Evolutionary conservation across 1,140 invertebrate genomes (phyloP), one percentile per base, ranked within the genome.

Genomic region (Drosophila dunni): DNA sequence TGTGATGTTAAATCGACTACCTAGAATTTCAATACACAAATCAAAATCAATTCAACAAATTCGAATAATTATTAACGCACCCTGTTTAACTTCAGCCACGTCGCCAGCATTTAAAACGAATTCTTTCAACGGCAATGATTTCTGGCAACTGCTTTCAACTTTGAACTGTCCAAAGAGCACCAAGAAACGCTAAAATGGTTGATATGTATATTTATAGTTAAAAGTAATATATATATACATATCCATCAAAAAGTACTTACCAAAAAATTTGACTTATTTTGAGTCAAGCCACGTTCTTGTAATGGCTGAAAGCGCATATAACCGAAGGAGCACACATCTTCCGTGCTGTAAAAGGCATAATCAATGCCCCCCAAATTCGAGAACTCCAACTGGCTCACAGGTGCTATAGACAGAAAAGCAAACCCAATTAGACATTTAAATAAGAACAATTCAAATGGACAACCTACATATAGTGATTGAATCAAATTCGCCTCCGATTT

Each of bases 61-160:
- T 20, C 10, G 17, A 3, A n/a, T 8, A 33, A 2, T 34, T 10
- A 29, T 29, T 29, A 5, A 40, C 46, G 53, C 70, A 88, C 88
- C 80, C 13, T 64, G 73, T 15, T 75, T 64, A n/a, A 91, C 72
- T 17, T 90, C 75, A 6, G 85, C 46, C 65, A 91, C 73, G 42
- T 91, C 88, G 1, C 88, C 88, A 2, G 60, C n/a, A 20, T 67
- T 63, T 36, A 91, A 15, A 0, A 56, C 40, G 3, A 15, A 10
- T 3, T 46, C 7, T 17, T 70, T 67, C 2, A 11, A 13, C 4
- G 40, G 3, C 40, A 13, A 8, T 15, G 2, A 2, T 44, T 34
- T 33, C 6, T 66, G 56, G 0, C 50, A 46, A 2, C 38, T 0
- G 1, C 29, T 54, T 6, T 79, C 48, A 2, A 91, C 8, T 1